phyloP scores from a whole-genome alignment of 2,888 invertebrate genomes.

The Catocala sponsa region DNA sequence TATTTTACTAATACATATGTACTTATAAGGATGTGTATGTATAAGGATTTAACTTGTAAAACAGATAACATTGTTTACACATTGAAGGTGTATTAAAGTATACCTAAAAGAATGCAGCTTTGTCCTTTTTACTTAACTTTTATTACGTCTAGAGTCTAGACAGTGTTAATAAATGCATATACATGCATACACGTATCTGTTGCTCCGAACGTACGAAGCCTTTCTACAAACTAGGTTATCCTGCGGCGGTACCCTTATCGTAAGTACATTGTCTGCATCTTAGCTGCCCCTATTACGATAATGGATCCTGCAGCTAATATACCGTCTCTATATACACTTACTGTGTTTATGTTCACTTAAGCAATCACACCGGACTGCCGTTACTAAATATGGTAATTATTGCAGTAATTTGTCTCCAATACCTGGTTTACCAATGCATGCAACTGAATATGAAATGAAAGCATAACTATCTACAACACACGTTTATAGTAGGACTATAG shows the following conservation, averaged over 20 bases:
- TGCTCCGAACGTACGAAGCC: conserved; percentile 43
- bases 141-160: conserved; percentile 38
- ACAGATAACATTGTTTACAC: too few species aligned
- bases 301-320: conserved; percentile 44
- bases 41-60: too few species aligned
- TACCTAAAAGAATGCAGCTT: neutral
- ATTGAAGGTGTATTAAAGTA: too few species aligned
- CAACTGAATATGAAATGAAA: conserved; percentile 27
- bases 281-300: conserved; percentile 67
- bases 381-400: conserved; percentile 46
- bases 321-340: neutral
- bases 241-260: conserved; percentile 66
- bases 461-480: neutral
- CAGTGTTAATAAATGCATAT: conserved; percentile 26
- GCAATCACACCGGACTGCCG: conserved; percentile 32
- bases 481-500: neutral
- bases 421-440: conserved; percentile 4
- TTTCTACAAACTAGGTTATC: conserved; percentile 63
- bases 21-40: too few species aligned
- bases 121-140: conserved; percentile 23
- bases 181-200: conserved; percentile 29
- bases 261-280: conserved; percentile 72
- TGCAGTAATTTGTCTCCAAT: conserved; percentile 23
- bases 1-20: too few species aligned
- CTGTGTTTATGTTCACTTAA: conserved; percentile 22